A percentile compares a stretch with the other conserved stretches of the same genome.
phyloP scores from a whole-genome alignment of 2,797 vertebrate genomes.

The Darevskia nairensis region DNA sequence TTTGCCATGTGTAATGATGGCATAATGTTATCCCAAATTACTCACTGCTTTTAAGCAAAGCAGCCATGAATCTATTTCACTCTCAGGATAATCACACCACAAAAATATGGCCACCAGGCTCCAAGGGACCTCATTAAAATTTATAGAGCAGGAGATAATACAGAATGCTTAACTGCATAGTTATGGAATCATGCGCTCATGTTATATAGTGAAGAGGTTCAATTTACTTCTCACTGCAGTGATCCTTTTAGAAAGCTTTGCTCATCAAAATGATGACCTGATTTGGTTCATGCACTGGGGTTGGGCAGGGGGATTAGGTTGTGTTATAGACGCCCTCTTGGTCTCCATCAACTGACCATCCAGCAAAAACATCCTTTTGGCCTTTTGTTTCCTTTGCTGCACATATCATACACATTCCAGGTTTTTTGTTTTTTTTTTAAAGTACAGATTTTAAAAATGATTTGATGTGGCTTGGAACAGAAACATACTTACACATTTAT shows the following conservation, averaged over 20 bases:
- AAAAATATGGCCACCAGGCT: constrained; percentile 50
- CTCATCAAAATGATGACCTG: constrained; percentile 55
- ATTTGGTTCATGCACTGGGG: constrained; percentile 26
- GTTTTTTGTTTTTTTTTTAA: constrained; percentile 60
- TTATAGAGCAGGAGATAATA: not conserved
- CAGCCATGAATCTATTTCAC: constrained; percentile 49
- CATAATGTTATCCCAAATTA: constrained; percentile 57
- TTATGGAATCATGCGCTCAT: constrained; percentile 52
- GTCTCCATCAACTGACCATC: constrained; percentile 50
- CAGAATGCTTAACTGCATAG: constrained; percentile 24
- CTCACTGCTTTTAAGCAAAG: constrained; percentile 40
- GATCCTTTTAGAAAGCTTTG: constrained; percentile 42
- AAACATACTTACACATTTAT: constrained; percentile 69
- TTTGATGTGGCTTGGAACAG: constrained; percentile 75
- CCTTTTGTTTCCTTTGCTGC: constrained; percentile 68
- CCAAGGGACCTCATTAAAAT: not conserved
- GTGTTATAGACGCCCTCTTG: constrained; percentile 40
- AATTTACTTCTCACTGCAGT: constrained; percentile 43
- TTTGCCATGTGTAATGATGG: constrained; percentile 47
- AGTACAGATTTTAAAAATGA: constrained; percentile 66
- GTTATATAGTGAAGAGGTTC: constrained; percentile 59
- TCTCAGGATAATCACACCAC: no score
- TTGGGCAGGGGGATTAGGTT: constrained; percentile 23
- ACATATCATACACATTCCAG: constrained; percentile 64
- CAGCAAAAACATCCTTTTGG: constrained; percentile 56